Evolutionary conservation across 2,113 vertebrate species (phyloP), one percentile per base, ranked within the genome.

Genomic region (Formicarius rufipectus): DNA sequence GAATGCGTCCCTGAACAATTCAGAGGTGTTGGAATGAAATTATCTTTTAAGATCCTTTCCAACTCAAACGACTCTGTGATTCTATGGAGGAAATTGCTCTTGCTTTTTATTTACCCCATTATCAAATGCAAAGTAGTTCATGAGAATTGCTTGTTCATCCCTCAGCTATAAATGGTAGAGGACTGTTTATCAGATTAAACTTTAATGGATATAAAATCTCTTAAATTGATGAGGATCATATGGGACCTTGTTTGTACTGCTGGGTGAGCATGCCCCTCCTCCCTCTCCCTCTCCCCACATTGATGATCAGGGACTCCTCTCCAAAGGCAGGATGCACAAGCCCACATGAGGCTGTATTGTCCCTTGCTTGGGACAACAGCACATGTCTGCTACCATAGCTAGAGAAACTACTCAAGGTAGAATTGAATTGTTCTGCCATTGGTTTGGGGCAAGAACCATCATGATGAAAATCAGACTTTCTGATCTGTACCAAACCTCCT

Each of bases 281-380:
- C 10, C 59, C 14, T 53, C 50, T 55, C 33, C 21, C 69, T 66
- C 35, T 39, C 3, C 6, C 15, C 40, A 35, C 31, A 15, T 28
- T 16, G 39, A 74, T 33, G 28, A 39, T 56, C 0, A 3, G 45
- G 14, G 10, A 39, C 33, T 60, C 37, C 58, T 10, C 27, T 56
- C 58, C 1, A 3, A 45, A 81, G 25, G 35, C 0, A 3, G 47
- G 66, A 58, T 77, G 42, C 21, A 52, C 40, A 63, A 56, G 44
- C 22, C 42, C 39, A 14, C 0, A 5, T 4, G 1, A 72, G 67
- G 33, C 33, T 18, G 1, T 30, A 39, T 24, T 2, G 1, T 82
- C 50, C 28, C 49, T 73, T 56, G 20, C 25, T 17, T 8, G 31
- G 40, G 24, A 16, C 20, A 66, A 35, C 44, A 50, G 11, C 24